phyloP scores from a whole-genome alignment of 2,888 invertebrate genomes.

The Caenorhabditis sp. region DNA sequence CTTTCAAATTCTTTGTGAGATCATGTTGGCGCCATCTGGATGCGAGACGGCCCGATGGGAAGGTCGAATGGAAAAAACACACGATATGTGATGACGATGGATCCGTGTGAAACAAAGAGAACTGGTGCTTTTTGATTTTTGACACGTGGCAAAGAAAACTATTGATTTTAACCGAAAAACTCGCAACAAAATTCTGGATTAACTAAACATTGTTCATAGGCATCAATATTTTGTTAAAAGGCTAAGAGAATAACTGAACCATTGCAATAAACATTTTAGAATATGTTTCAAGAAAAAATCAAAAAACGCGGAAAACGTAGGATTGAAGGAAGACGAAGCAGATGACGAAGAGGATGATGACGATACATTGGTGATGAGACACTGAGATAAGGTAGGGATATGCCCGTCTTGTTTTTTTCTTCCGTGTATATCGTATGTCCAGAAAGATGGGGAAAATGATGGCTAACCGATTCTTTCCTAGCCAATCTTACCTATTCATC shows the following conservation, averaged over 20 bases:
- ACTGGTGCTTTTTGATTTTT: no score
- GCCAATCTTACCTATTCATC: conserved; percentile 23
- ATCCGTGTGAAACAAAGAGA: background rate
- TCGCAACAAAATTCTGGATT: no score
- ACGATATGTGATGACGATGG: background rate
- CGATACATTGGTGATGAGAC: conserved; percentile 36
- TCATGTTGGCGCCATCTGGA: conserved; percentile 55
- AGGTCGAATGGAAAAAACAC: conserved; percentile 41
- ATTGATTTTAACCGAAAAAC: no score
- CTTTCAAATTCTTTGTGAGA: conserved; percentile 15
- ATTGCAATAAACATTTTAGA: no score
- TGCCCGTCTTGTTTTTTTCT: conserved; percentile 21
- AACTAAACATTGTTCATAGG: no score
- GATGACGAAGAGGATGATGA: conserved; percentile 22
- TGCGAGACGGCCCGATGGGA: conserved; percentile 27
- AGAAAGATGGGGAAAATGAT: background rate
- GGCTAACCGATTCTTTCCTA: background rate
- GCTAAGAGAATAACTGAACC: no score
- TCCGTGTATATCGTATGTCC: conserved; percentile 19
- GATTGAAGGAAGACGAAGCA: conserved; percentile 9
- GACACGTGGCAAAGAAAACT: no score
- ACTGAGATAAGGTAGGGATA: conserved; percentile 28
- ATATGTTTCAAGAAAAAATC: no score
- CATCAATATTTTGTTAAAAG: no score
- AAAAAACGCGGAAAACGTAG: no score